Evolutionary conservation across 2,888 invertebrate species (phyloP).

Genomic region (Anthoptus insignis): DNA sequence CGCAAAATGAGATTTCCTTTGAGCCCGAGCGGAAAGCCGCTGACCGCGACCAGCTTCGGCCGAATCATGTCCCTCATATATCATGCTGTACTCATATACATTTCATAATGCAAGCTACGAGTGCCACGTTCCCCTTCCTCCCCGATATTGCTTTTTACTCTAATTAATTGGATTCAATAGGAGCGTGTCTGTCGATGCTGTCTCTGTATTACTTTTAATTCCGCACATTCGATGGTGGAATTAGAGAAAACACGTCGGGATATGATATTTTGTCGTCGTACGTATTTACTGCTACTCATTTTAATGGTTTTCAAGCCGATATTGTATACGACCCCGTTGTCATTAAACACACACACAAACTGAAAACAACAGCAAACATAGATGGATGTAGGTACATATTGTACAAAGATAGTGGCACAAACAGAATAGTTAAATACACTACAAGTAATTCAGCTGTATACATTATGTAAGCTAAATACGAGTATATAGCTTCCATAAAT

Average conservation of each 20-base stretch:
- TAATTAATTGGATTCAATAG: slow-evolving; percentile 30
- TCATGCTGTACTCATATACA: slow-evolving; percentile 60
- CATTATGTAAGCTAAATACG: too few relatives aligned
- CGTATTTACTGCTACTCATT: too few relatives aligned
- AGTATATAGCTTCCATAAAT: too few relatives aligned
- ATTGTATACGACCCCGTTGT: too few relatives aligned
- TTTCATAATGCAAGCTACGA: slow-evolving; percentile 52
- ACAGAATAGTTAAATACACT: too few relatives aligned
- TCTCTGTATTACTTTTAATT: slow-evolving; percentile 31
- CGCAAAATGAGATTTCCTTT: slow-evolving; percentile 85
- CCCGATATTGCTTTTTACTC: slow-evolving; percentile 27
- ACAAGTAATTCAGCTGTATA: too few relatives aligned
- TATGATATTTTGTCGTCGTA: too few relatives aligned
- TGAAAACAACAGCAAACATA: too few relatives aligned
- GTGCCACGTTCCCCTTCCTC: slow-evolving; percentile 6
- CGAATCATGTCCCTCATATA: slow-evolving; percentile 69
- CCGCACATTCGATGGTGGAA: slow-evolving; percentile 5
- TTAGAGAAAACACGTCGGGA: slow-evolving; percentile 16
- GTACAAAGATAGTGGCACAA: too few relatives aligned
- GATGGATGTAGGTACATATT: too few relatives aligned
- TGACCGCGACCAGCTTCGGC: slow-evolving; percentile 71
- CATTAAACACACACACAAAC: too few relatives aligned
- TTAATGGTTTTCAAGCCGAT: too few relatives aligned
- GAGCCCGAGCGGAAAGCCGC: slow-evolving; percentile 62
- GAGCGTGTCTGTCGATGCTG: slow-evolving; percentile 7